These are phyloP conservation scores for Doris montereyensis DNA, from an alignment of 2,888 invertebrate species.

Conservation along the genomic window DNA sequence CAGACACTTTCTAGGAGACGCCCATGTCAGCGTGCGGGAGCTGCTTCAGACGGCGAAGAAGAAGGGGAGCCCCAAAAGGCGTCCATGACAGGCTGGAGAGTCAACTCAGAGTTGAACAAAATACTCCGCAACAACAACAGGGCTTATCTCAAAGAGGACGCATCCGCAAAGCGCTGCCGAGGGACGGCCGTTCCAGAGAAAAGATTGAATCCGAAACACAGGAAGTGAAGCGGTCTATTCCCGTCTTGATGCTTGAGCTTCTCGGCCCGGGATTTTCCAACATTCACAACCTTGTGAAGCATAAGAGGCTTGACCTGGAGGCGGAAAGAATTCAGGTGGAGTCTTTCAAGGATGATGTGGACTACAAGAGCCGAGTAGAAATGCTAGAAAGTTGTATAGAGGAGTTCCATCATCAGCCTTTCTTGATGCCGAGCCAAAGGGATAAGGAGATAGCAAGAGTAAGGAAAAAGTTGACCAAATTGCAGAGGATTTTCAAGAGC, in stretches of 20 bases:
- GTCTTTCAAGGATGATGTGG: too few species aligned
- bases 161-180: neutral
- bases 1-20: conserved; percentile 15
- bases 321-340: too few species aligned
- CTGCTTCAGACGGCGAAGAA: neutral
- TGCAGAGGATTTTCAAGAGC: too few species aligned
- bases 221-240: conserved; percentile 20
- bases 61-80: neutral
- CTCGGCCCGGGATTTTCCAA: too few species aligned
- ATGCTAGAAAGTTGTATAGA: too few species aligned
- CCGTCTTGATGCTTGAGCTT: conserved; percentile 7
- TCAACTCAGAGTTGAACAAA: conserved; percentile 14
- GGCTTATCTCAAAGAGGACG: neutral
- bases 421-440: too few species aligned
- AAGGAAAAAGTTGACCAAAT: neutral
- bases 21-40: conserved; percentile 30
- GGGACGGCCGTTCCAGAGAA: neutral
- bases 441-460: too few species aligned
- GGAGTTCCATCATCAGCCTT: too few species aligned
- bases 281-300: too few species aligned
- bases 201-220: conserved; percentile 12
- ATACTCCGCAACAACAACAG: conserved; percentile 1
- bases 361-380: too few species aligned
- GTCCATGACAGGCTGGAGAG: neutral
- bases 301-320: too few species aligned